Evolutionary conservation across 2,797 vertebrate species (phyloP).

Genomic region (Apogon talboti): DNA sequence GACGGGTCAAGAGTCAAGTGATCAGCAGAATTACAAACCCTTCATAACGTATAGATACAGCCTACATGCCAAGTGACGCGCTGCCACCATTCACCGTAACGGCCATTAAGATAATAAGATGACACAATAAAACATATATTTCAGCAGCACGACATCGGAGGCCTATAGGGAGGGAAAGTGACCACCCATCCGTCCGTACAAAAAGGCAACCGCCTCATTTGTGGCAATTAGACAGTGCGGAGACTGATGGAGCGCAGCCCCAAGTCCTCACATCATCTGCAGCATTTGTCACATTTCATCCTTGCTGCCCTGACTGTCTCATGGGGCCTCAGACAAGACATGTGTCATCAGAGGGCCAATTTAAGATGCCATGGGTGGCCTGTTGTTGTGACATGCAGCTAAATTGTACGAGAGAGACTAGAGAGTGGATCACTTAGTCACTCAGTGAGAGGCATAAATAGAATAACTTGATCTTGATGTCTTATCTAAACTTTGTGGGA

Average conservation of each 20-base stretch:
- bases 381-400: conserved; percentile 77
- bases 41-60: conserved; percentile 33
- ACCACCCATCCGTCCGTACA: conserved; percentile 44
- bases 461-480: conserved; percentile 27
- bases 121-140: conserved; percentile 53
- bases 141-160: conserved; percentile 44
- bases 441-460: conserved; percentile 29
- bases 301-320: conserved; percentile 58
- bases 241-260: conserved; percentile 60
- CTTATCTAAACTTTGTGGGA: conserved; percentile 20
- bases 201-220: conserved; percentile 68
- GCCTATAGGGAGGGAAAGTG: conserved; percentile 48
- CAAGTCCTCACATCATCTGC: conserved; percentile 52
- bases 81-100: conserved; percentile 41
- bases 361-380: conserved; percentile 72
- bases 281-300: conserved; percentile 80
- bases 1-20: conserved; percentile 1
- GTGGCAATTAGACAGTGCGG: conserved; percentile 63
- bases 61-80: conserved; percentile 30
- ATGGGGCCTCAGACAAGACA: conserved; percentile 66
- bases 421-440: conserved; percentile 49
- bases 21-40: conserved; percentile 24
- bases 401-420: conserved; percentile 66
- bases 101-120: conserved; percentile 63
- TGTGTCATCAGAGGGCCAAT: conserved; percentile 77